A percentile compares a stretch with the other conserved stretches of the same genome.
These are phyloP conservation scores for Diuraphis noxia DNA, from an alignment of 1,140 invertebrate species.

Conservation along the genomic window DNA sequence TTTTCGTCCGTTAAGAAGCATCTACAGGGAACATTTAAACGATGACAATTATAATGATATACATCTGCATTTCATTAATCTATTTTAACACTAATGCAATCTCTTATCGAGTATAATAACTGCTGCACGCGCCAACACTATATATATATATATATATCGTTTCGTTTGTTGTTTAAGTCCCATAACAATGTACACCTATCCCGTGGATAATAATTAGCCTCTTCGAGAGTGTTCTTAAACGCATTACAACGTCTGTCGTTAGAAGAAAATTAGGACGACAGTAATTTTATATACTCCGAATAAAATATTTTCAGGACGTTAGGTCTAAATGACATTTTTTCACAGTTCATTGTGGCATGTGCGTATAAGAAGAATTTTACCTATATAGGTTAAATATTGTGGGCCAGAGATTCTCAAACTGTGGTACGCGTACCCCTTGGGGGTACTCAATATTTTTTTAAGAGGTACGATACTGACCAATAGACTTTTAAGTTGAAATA, in stretches of 20 bases:
- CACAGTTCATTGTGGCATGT: not conserved
- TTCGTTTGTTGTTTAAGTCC: not conserved
- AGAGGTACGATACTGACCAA: too few relatives aligned
- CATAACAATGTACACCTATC: not conserved
- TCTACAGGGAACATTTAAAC: not conserved
- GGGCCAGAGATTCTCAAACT: too few relatives aligned
- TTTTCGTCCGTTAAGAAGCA: not conserved
- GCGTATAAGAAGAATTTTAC: not conserved
- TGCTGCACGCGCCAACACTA: not conserved
- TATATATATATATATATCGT: not conserved
- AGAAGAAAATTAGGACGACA: not conserved
- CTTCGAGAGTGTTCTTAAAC: not conserved
- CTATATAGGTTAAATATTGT: too few relatives aligned
- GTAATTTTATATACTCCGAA: not conserved
- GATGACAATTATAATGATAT: not conserved
- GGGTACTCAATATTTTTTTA: too few relatives aligned
- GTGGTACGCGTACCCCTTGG: too few relatives aligned
- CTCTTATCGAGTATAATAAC: not conserved
- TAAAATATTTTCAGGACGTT: not conserved
- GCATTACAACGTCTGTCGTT: not conserved
- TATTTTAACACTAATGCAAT: not conserved
- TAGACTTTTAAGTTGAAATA: too few relatives aligned
- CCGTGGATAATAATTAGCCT: not conserved
- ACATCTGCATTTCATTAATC: not conserved
- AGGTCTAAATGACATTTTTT: not conserved